Base-by-base conservation (phyloP, 2,888 invertebrate species). In the Sussaba pulchella region DNA sequence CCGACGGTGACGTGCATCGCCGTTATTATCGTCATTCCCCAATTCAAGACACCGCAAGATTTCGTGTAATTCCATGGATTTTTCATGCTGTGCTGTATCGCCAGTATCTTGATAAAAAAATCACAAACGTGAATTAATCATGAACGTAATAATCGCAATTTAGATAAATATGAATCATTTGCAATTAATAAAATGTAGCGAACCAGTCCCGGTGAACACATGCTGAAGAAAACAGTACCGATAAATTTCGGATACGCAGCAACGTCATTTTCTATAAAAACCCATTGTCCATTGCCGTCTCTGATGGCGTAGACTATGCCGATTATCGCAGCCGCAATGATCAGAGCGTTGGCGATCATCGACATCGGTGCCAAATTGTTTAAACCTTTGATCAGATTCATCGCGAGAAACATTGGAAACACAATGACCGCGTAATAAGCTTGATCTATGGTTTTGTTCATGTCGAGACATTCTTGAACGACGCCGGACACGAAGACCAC, bases 121-220 rank as follows among this genome's bases (percentile, higher is more conserved):
- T 10, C n/a, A 41, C 6, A 45, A 12, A 12, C 43, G 24, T 31
- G 2, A 66, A 14, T 12, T n/a, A n/a, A n/a, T n/a, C n/a, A n/a
- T n/a, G n/a, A n/a, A n/a, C n/a, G n/a, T n/a, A n/a, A n/a, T n/a
- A n/a, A n/a, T n/a, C n/a, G n/a, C n/a, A n/a, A n/a, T n/a, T n/a
- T n/a, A n/a, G n/a, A n/a, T n/a, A n/a, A n/a, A n/a, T n/a, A n/a
- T n/a, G n/a, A n/a, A n/a, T n/a, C n/a, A n/a, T n/a, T n/a, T n/a
- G n/a, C n/a, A n/a, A n/a, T n/a, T n/a, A n/a, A n/a, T n/a, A n/a
- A n/a, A n/a, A n/a, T n/a, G n/a, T n/a, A n/a, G n/a, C n/a, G 67
- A 54, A 88, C 89, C 81, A 89, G 63, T 63, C 86, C 88, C 0
- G 88, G 88, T 0, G 88, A 88, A 36, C 82, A 82, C 78, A 89